Percentiles rank a stretch among this genome's conserved stretches.
phyloP scores from a whole-genome alignment of 2,888 invertebrate species.

The Piscicola geometra region DNA sequence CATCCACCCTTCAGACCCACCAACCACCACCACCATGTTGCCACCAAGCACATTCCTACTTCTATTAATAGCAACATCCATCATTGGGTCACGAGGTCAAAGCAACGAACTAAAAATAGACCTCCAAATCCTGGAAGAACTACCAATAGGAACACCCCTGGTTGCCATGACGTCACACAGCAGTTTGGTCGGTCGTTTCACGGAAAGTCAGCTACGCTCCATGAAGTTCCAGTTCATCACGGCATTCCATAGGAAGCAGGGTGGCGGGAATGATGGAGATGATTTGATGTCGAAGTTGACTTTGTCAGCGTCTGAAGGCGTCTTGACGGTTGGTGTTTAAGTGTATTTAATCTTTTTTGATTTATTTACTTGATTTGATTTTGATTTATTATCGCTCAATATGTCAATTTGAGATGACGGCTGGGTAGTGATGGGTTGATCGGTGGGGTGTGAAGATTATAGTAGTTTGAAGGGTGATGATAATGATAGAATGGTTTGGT shows the following conservation, averaged over 20 bases:
- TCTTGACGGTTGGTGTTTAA: not conserved
- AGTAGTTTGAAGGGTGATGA: not conserved
- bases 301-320: not conserved
- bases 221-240: not conserved
- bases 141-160: slow-evolving; percentile 1
- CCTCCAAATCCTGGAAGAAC: not conserved
- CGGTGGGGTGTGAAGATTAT: not conserved
- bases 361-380: not conserved
- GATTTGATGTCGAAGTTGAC: not conserved
- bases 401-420: not conserved
- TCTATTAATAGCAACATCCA: not conserved
- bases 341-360: not conserved
- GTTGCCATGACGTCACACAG: not conserved
- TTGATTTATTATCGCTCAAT: not conserved
- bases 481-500: not conserved
- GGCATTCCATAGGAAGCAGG: not conserved
- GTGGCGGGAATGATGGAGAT: not conserved
- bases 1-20: not conserved
- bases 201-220: not conserved
- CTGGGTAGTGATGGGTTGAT: not conserved
- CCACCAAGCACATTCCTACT: not conserved
- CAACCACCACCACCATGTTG: not conserved
- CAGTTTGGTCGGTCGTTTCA: not conserved
- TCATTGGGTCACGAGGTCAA: not conserved
- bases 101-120: not conserved